phyloP scores from a whole-genome alignment of 2,888 invertebrate species.

The Meteorus cinctellus region DNA sequence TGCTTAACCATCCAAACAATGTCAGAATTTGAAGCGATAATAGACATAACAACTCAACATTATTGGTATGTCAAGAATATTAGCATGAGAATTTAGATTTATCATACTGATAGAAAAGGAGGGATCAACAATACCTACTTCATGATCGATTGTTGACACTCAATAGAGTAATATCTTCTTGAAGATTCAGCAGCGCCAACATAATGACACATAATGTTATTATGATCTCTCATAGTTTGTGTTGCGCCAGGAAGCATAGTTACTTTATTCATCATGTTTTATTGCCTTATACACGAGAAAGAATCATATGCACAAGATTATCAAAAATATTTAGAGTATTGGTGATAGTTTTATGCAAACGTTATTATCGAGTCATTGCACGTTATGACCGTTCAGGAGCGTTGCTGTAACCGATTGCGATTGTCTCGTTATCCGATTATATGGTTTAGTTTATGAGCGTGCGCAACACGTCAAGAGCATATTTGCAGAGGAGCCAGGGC shows the following conservation, averaged over 20 bases:
- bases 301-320: not conserved
- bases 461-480: constrained; percentile 13
- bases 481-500: not conserved
- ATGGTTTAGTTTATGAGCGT: constrained; percentile 60
- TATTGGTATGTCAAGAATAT: too few species aligned
- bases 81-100: too few species aligned
- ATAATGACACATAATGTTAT: too few species aligned
- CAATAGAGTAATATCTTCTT: too few species aligned
- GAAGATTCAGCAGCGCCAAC: too few species aligned
- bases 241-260: too few species aligned
- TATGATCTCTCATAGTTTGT: too few species aligned
- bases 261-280: too few species aligned
- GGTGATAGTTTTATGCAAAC: constrained; percentile 23
- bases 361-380: constrained; percentile 52
- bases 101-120: too few species aligned
- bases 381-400: constrained; percentile 38
- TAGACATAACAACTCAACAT: not conserved
- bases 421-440: constrained; percentile 60
- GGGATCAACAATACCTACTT: too few species aligned
- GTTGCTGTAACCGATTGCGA: constrained; percentile 31
- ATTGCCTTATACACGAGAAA: not conserved
- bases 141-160: too few species aligned
- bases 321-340: constrained; percentile 5
- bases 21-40: not conserved
- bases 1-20: not conserved